Evolutionary conservation across 2,888 invertebrate genomes (phyloP), one percentile per base, ranked within the genome.

Genomic region (Stenichneumon culpator): DNA sequence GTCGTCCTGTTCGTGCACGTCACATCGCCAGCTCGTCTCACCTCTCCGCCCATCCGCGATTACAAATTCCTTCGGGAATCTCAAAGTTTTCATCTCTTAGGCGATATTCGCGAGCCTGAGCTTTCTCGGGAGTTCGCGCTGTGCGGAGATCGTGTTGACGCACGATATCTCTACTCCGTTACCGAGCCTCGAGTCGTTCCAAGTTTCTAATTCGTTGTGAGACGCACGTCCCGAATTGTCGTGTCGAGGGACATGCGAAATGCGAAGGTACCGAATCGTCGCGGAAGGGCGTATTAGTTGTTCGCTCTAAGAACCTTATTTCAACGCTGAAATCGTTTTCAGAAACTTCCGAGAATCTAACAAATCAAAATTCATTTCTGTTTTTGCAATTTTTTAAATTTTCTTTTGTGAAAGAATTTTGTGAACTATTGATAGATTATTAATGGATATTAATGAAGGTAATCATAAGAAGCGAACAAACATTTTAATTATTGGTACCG

Each of bases 61-160:
- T 89, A 87, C 89, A 80, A 90, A 90, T 90, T 88, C 90, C 86
- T 86, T 78, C 22, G 83, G 86, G 88, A 86, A 32, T 89, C 86
- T 79, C 88, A 81, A 89, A 90, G 89, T 91, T 90, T 85, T 83
- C 90, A 87, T 88, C 89, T 90, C 87, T 87, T 87, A 67, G 50
- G 74, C 69, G 57, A 83, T 50, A 82, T 82, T 79, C 75, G 7
- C 50, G 44, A 68, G 70, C 28, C 16, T 11, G 9, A 63, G 60
- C 50, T 19, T 67, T 52, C 77, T 67, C 65, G 52, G 39, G 25
- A 77, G 65, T 52, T 54, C 39, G 63, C 65, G 52, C 74, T 69
- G 67, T 19, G 63, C 36, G 72, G 39, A 82, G 60, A 83, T 50
- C 44, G 82, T 84, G 86, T 87, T 75, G 79, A 77, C 79, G 81